phyloP scores from a whole-genome alignment of 2,888 invertebrate genomes.

The Caenorhabditis sinica region DNA sequence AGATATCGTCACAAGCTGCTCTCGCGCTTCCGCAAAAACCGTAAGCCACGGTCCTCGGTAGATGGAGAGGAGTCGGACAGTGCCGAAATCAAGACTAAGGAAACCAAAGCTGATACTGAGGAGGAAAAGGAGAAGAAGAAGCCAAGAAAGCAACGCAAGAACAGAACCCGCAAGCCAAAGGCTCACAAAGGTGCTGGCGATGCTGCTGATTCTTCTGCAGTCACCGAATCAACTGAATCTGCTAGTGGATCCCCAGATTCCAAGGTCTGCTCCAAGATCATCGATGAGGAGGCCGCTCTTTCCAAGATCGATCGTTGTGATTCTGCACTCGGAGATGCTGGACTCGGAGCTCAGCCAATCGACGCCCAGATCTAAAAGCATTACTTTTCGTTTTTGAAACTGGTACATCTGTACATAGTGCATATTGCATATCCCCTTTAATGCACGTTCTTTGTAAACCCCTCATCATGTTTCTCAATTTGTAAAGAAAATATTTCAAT shows the following conservation, averaged over 20 bases:
- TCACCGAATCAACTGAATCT: constrained; percentile 30
- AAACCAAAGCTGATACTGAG: constrained; percentile 5
- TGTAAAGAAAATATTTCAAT: constrained; percentile 42
- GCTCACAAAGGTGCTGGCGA: constrained; percentile 46
- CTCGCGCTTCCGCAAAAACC: constrained; percentile 65
- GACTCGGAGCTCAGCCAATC: constrained; percentile 64
- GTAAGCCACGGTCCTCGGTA: constrained; percentile 45
- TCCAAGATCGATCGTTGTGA: constrained; percentile 58
- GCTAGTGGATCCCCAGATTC: constrained; percentile 32
- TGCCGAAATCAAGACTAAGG: constrained; percentile 12
- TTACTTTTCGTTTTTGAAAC: constrained; percentile 15
- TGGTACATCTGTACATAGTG: constrained; percentile 57
- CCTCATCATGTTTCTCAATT: constrained; percentile 20
- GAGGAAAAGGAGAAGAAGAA: constrained; percentile 46
- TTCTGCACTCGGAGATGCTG: constrained; percentile 54
- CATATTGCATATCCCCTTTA: constrained; percentile 37
- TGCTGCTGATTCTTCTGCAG: constrained; percentile 21
- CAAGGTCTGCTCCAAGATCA: constrained; percentile 51
- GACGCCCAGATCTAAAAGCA: constrained; percentile 56
- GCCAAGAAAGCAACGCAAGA: constrained; percentile 58
- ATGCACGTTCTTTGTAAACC: constrained; percentile 50
- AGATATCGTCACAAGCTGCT: constrained; percentile 66
- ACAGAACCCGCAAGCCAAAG: constrained; percentile 46
- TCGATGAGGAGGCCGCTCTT: constrained; percentile 40
- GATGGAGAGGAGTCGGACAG: constrained; percentile 34